Evolutionary conservation across 1,140 invertebrate species (phyloP), one percentile per base, ranked within the genome.

Genomic region (Drosophila sechellia): DNA sequence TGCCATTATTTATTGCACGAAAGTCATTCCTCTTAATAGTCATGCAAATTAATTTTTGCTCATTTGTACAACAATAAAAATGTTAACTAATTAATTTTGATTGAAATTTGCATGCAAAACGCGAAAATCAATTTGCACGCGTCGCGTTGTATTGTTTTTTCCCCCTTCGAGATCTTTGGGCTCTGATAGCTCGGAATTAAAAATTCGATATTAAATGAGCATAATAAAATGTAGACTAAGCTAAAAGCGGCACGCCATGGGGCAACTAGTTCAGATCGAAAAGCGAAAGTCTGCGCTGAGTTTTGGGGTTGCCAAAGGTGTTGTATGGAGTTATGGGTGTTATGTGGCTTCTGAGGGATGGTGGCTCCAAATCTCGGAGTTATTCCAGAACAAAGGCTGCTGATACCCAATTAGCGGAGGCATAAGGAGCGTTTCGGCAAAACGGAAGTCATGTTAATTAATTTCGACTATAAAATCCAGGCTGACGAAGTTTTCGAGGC

Each of bases 41-140:
- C 84, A 89, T 89, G 84, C 84, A 89, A 89, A 89, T 89, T 89
- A 89, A 89, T 89, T 89, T 72, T 89, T 89, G 84, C 84, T 89
- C 84, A 89, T 89, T 91, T 91, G 89, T 91, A 83, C 81, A 90
- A 91, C 89, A 91, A 91, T 91, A 90, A 91, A 91, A 91, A 90
- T 91, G 89, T 91, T 91, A 84, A 89, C 89, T 91, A 91, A 91
- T 91, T 91, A 91, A 91, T 91, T 91, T 91, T 90, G 89, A 91
- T 91, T 90, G 81, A 87, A 90, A 91, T 91, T 91, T 91, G 89
- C 89, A 90, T 91, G 89, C 89, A 77, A 91, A 91, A 81, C 81
- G 84, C 76, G 74, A 90, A 90, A 86, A 90, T 90, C 79, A 87
- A 90, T 90, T 90, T 83, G 78, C 81, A 79, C 76, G 71, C 81